Evolutionary conservation across 2,113 vertebrate genomes (phyloP).

Genomic region (Psammodynastes pulverulentus): DNA sequence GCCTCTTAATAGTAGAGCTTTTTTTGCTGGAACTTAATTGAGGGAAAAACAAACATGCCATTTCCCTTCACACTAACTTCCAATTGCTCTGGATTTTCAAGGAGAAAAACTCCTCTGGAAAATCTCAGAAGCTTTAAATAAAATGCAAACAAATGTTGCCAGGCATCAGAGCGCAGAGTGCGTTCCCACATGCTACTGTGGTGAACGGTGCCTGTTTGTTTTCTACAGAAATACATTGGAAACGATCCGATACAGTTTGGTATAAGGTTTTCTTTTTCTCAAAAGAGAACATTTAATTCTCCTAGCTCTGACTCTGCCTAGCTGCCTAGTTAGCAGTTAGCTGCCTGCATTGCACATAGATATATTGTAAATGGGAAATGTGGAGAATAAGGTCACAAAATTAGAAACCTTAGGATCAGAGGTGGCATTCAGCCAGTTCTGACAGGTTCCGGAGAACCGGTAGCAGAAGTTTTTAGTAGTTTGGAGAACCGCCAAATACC

Average conservation of each 20-base stretch:
- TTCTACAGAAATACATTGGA: not conserved
- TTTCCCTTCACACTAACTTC: conserved; percentile 23
- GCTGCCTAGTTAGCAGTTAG: not conserved
- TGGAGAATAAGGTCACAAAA: not conserved
- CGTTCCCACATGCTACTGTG: not conserved
- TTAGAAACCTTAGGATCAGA: not conserved
- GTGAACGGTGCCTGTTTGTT: not conserved
- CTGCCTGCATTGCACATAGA: not conserved
- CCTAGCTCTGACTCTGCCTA: not conserved
- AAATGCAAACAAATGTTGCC: not conserved
- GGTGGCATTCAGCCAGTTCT: too few species aligned
- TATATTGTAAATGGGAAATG: not conserved
- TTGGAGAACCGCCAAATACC: too few species aligned
- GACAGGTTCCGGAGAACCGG: too few species aligned
- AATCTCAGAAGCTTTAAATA: not conserved
- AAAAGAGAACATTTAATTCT: not conserved
- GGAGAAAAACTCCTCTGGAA: not conserved
- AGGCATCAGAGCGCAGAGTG: not conserved
- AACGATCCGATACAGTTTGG: not conserved
- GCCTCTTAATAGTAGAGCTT: conserved; percentile 61
- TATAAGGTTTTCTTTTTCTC: not conserved
- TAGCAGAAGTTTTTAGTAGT: too few species aligned
- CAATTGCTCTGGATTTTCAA: not conserved
- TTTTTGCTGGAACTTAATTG: conserved; percentile 64
- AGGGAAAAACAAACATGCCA: conserved; percentile 55